Evolutionary conservation across 1,140 invertebrate genomes (phyloP), one percentile per base, ranked within the genome.

Genomic region (Cheumatopsyche charites): DNA sequence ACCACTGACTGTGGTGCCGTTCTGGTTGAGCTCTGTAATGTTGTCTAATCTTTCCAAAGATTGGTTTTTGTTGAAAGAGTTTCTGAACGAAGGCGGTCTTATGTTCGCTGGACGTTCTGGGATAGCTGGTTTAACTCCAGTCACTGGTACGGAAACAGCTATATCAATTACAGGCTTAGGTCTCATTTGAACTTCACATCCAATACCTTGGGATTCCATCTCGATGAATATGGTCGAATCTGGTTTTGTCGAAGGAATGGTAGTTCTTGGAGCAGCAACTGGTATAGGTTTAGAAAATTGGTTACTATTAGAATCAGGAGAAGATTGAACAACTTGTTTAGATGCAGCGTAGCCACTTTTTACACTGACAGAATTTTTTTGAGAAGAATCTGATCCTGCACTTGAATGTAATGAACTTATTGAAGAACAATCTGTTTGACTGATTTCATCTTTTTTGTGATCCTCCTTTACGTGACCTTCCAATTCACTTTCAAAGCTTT

Each of bases 31-130:
- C 17, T 70, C 62, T 12, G 25, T 15, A 4, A 75, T 49, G 17
- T 26, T 26, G 12, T 79, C 79, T 0, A 78, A 15, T 62, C 74
- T 78, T 63, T 80, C 80, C 25, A 71, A 25, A 0, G 70, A 69
- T 25, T 80, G 80, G 72, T 72, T 76, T 67, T 82, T 80, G n/a
- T 71, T 70, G 21, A 43, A 36, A 23, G 78, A 75, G 9, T 71
- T 80, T 62, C 82, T 80, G 74, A 89, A 86, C 79, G 87, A 87
- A 2, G 86, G 84, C 15, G 88, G 88, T 68, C 89, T 84, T 42
- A 91, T 80, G 29, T 86, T 87, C n/a, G 88, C 87, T 3, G 90
- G 91, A 66, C 90, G 83, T 77, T 91, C 90, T 12, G 91, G 91
- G 55, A 92, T 87, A 2, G 88, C 88, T 5, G 90, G 90, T 80